Evolutionary conservation across 2,797 vertebrate species (phyloP).

Genomic region (Lacerta agilis): DNA sequence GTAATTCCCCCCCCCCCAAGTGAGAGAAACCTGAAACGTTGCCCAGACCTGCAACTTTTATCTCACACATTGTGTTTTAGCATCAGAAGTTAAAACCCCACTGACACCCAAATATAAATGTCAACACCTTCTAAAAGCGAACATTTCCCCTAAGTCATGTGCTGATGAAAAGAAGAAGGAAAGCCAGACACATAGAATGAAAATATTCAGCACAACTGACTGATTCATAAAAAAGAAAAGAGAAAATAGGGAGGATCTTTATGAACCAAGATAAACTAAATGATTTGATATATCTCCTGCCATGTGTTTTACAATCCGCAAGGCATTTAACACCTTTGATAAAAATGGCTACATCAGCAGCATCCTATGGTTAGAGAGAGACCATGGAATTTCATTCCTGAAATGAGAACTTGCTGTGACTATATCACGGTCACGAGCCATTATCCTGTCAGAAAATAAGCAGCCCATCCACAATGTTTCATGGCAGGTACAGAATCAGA

Average conservation of each 20-base stretch:
- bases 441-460: slow-evolving; percentile 16
- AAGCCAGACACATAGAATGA: not conserved
- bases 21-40: not conserved
- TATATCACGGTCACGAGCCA: not conserved
- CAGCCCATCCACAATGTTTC: slow-evolving; percentile 8
- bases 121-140: not conserved
- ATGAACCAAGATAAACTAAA: slow-evolving; percentile 6
- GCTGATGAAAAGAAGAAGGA: not conserved
- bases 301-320: slow-evolving; percentile 11
- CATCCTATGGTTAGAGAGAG: not conserved
- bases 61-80: not conserved
- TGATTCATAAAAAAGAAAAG: slow-evolving; percentile 11
- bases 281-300: slow-evolving; percentile 5
- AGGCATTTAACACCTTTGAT: not conserved
- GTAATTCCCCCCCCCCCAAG: not conserved
- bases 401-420: slow-evolving; percentile 16
- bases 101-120: not conserved
- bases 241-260: not conserved
- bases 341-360: slow-evolving; percentile 22
- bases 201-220: slow-evolving; percentile 19
- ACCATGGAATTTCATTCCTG: slow-evolving; percentile 7
- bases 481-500: not conserved
- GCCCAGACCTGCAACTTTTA: not conserved
- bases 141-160: not conserved
- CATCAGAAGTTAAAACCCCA: not conserved